These are phyloP conservation scores for Cetonia aurata DNA, from an alignment of 2,888 invertebrate genomes.

Conservation along the genomic window DNA sequence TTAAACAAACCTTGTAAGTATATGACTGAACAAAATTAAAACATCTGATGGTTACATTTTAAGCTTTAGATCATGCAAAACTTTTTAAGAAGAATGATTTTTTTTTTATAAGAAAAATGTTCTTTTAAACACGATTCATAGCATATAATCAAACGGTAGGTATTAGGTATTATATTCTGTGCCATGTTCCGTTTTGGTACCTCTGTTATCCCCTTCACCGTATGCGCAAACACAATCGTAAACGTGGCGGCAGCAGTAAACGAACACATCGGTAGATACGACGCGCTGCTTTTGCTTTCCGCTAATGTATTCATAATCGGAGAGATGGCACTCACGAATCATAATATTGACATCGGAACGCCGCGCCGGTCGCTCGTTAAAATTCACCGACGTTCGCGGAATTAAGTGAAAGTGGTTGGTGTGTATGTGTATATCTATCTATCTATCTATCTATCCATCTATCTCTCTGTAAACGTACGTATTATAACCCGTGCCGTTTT, in stretches of 20 bases:
- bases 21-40: too few relatives aligned
- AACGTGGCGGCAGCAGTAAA: constrained; percentile 10
- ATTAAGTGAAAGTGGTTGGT: constrained; percentile 65
- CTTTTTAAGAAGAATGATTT: too few relatives aligned
- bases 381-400: constrained; percentile 63
- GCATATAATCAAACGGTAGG: too few relatives aligned
- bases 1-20: too few relatives aligned
- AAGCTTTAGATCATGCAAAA: too few relatives aligned
- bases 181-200: constrained; percentile 10
- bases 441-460: too few relatives aligned
- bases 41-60: too few relatives aligned
- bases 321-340: constrained; percentile 60
- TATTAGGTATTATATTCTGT: too few relatives aligned
- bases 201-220: constrained; percentile 28
- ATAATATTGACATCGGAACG: constrained; percentile 66
- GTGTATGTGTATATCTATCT: constrained; percentile 13
- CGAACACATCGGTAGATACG: constrained; percentile 14
- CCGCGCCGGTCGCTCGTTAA: constrained; percentile 64
- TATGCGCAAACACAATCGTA: constrained; percentile 56
- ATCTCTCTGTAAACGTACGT: too few relatives aligned
- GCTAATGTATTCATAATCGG: constrained; percentile 65
- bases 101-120: too few relatives aligned
- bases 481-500: constrained; percentile 10
- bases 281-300: constrained; percentile 46
- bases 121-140: too few relatives aligned